phyloP scores from a whole-genome alignment of 2,113 vertebrate genomes.

The Planiliza haematocheilus region DNA sequence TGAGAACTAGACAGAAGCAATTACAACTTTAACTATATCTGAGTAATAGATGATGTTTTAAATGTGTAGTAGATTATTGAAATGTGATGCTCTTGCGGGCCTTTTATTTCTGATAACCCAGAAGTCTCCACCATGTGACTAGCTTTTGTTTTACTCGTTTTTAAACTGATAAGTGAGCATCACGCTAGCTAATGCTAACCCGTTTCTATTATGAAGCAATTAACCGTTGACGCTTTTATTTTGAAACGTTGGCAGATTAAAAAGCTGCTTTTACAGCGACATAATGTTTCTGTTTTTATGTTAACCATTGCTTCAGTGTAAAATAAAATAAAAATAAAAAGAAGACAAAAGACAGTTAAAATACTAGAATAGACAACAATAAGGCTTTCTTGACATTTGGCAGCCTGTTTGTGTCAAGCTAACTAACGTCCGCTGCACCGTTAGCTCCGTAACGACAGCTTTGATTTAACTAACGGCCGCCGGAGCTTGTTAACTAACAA shows the following conservation, averaged over 20 bases:
- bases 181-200: too few species aligned
- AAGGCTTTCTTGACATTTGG: not conserved
- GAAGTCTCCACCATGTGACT: conserved; percentile 25
- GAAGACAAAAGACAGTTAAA: not conserved
- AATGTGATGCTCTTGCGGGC: conserved; percentile 4
- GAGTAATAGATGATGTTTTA: not conserved
- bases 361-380: not conserved
- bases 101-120: conserved; percentile 20
- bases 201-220: too few species aligned
- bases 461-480: conserved; percentile 18
- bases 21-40: not conserved
- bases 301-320: not conserved
- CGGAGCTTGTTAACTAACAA: not conserved
- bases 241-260: not conserved
- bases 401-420: conserved; percentile 45
- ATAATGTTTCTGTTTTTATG: conserved; percentile 16
- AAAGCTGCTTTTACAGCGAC: conserved; percentile 1
- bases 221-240: not conserved
- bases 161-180: not conserved
- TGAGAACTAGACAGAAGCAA: conserved; percentile 27
- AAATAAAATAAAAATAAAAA: not conserved
- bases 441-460: conserved; percentile 19
- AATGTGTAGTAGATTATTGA: conserved; percentile 3
- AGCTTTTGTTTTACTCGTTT: not conserved
- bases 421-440: conserved; percentile 43